Conservation (phyloP, 2,113 vertebrate genomes). For the Notothenia coriiceps region DNA sequence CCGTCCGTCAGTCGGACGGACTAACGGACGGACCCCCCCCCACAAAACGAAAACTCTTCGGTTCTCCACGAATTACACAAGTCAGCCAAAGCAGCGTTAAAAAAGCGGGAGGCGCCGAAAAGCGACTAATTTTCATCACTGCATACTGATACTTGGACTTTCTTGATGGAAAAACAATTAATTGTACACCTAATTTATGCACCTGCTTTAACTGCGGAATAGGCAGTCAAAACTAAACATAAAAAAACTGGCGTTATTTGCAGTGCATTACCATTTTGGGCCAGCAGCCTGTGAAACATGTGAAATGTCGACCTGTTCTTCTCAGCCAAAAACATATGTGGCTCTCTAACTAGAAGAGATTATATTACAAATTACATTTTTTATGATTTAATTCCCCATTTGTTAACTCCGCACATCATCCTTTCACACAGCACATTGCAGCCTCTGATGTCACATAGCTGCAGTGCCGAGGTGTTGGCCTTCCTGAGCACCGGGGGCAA, state of each 20-base stretch:
- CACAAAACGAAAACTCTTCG: too few relatives aligned
- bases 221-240: not conserved
- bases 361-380: not conserved
- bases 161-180: not conserved
- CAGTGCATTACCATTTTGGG: not conserved
- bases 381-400: not conserved
- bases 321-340: not conserved
- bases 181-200: not conserved
- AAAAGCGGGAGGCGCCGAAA: too few relatives aligned
- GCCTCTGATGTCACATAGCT: conserved; percentile 25
- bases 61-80: too few relatives aligned
- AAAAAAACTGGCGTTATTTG: not conserved
- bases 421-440: not conserved
- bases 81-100: too few relatives aligned
- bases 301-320: not conserved
- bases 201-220: not conserved
- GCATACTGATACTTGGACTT: not conserved
- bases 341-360: not conserved
- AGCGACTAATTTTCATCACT: too few relatives aligned
- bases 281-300: not conserved
- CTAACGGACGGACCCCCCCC: too few relatives aligned
- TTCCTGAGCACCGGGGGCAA: conserved; percentile 39
- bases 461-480: conserved; percentile 41
- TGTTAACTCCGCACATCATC: not conserved
- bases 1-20: too few relatives aligned